These are phyloP conservation scores for Scolopax bukidnonensis DNA, from an alignment of 2,797 vertebrate species.

Conservation along the genomic window DNA sequence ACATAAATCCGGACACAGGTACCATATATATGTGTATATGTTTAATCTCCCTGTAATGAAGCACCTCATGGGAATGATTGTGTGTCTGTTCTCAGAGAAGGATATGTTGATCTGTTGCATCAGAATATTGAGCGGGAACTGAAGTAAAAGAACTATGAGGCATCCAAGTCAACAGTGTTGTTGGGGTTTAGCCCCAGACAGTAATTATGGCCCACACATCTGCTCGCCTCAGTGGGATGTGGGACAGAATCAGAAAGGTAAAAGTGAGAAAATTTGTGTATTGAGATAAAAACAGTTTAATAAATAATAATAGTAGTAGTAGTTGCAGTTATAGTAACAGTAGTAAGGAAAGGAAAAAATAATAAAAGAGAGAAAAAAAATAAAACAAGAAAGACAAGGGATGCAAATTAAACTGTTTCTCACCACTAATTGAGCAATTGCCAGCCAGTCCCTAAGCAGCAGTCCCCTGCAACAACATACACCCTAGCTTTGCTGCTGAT, in stretches of 20 bases:
- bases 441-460: background rate
- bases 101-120: background rate
- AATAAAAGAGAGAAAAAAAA: background rate
- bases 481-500: background rate
- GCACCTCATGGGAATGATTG: background rate
- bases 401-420: background rate
- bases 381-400: background rate
- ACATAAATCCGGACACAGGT: background rate
- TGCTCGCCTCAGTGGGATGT: background rate
- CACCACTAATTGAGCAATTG: too few relatives aligned
- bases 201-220: background rate
- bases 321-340: too few relatives aligned
- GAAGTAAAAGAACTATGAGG: background rate
- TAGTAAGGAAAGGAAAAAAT: background rate
- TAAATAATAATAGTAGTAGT: background rate
- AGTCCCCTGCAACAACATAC: background rate
- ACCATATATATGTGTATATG: too few relatives aligned
- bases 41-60: background rate
- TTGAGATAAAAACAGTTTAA: background rate
- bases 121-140: background rate
- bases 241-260: background rate
- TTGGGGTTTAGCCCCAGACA: background rate
- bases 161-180: background rate
- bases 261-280: background rate
- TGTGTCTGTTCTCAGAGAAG: background rate